Percentiles rank a stretch among this genome's conserved stretches.
Conservation (phyloP, 2,113 vertebrate genomes). For the Tenrec ecaudatus region DNA sequence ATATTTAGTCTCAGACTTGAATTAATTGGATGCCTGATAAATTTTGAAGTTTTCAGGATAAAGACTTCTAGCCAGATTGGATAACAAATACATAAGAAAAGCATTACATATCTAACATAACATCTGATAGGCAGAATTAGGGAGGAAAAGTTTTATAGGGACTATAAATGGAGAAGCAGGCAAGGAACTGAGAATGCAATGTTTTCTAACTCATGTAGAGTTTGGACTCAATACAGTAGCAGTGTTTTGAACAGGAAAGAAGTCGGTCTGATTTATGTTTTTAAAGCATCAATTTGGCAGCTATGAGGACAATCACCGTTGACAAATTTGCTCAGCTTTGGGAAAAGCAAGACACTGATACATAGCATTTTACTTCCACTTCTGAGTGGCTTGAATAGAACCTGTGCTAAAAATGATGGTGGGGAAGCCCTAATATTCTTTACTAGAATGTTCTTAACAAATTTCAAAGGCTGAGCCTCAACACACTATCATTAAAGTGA, state of each 20-base stretch:
- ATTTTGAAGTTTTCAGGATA: neutral
- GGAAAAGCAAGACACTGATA: conserved; percentile 27
- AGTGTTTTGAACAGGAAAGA: neutral
- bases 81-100: neutral
- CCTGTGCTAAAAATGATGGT: neutral
- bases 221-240: neutral
- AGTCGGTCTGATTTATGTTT: conserved; percentile 34
- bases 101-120: neutral
- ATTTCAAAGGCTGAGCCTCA: neutral
- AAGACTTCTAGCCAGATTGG: neutral
- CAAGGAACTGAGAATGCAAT: neutral
- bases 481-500: neutral
- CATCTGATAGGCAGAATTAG: neutral
- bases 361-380: neutral
- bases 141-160: neutral
- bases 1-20: neutral
- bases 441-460: neutral
- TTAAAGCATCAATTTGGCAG: neutral
- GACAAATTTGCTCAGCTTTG: conserved; percentile 43
- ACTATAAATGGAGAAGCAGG: neutral
- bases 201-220: neutral
- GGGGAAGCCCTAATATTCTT: neutral
- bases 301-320: conserved; percentile 25
- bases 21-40: neutral
- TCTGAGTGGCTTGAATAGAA: conserved; percentile 9